Percentiles rank a stretch among this genome's conserved stretches.
These are phyloP conservation scores for Samia ricini DNA, from an alignment of 1,140 invertebrate species.

Conservation along the genomic window DNA sequence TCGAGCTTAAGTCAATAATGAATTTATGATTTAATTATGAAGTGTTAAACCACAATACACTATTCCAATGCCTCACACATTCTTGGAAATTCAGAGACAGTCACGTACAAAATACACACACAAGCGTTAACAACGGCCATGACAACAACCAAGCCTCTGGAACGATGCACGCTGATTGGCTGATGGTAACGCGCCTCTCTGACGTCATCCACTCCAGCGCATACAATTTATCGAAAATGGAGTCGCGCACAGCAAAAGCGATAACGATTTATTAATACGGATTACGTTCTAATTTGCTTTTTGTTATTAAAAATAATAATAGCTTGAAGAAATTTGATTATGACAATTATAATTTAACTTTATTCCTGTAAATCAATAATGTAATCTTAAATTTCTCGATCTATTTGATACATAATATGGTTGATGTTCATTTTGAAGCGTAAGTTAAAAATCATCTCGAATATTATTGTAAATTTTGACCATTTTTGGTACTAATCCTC, in stretches of 20 bases:
- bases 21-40: background rate
- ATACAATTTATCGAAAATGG: slow-evolving; percentile 34
- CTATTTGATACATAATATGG: no score
- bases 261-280: slow-evolving; percentile 16
- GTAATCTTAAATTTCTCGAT: no score
- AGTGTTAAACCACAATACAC: background rate
- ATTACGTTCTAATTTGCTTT: background rate
- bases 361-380: no score
- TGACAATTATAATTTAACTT: no score
- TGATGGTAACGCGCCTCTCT: slow-evolving; percentile 47
- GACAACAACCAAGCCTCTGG: slow-evolving; percentile 53
- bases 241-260: slow-evolving; percentile 11
- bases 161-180: slow-evolving; percentile 44
- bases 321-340: no score
- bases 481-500: no score
- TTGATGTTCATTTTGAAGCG: no score
- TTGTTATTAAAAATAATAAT: background rate
- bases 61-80: slow-evolving; percentile 2
- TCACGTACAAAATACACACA: slow-evolving; percentile 15
- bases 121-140: slow-evolving; percentile 35
- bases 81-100: slow-evolving; percentile 9
- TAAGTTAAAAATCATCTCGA: no score
- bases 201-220: slow-evolving; percentile 57
- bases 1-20: background rate
- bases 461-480: no score